These are phyloP conservation scores for Myopa tessellatipennis DNA, from an alignment of 2,888 invertebrate species.

Conservation along the genomic window DNA sequence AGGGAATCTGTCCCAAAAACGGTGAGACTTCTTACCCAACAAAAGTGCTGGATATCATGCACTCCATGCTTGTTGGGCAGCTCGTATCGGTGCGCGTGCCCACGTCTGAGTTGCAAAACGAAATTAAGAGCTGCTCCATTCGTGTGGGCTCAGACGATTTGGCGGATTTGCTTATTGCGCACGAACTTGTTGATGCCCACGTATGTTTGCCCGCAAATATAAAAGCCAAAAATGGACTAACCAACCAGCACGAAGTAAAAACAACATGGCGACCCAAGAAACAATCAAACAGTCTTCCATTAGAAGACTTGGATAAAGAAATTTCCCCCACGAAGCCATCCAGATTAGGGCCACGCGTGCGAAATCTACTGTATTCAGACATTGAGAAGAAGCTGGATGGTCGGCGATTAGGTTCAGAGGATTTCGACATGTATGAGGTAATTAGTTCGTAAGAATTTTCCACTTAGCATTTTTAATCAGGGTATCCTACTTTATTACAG, in stretches of 20 bases:
- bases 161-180: slow-evolving; percentile 53
- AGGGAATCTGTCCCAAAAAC: slow-evolving; percentile 69
- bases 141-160: slow-evolving; percentile 55
- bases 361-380: slow-evolving; percentile 2
- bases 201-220: not conserved
- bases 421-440: slow-evolving; percentile 11
- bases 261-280: not conserved
- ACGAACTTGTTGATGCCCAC: slow-evolving; percentile 33
- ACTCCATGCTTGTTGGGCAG: slow-evolving; percentile 72
- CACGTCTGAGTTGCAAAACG: slow-evolving; percentile 55
- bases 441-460: not conserved
- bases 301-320: not conserved
- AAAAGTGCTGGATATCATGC: slow-evolving; percentile 73
- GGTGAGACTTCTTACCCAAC: slow-evolving; percentile 68
- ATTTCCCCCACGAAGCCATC: not conserved
- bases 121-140: slow-evolving; percentile 56
- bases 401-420: not conserved
- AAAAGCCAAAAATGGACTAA: not conserved
- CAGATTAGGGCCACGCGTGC: not conserved
- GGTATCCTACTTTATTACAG: slow-evolving; percentile 1
- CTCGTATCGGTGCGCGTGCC: slow-evolving; percentile 69
- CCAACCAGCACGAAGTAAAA: not conserved
- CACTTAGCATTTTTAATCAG: not conserved
- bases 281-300: not conserved
- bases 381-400: slow-evolving; percentile 24